These are phyloP conservation scores for Oreochromis tanganicae DNA, from an alignment of 2,113 vertebrate genomes.

Conservation along the genomic window DNA sequence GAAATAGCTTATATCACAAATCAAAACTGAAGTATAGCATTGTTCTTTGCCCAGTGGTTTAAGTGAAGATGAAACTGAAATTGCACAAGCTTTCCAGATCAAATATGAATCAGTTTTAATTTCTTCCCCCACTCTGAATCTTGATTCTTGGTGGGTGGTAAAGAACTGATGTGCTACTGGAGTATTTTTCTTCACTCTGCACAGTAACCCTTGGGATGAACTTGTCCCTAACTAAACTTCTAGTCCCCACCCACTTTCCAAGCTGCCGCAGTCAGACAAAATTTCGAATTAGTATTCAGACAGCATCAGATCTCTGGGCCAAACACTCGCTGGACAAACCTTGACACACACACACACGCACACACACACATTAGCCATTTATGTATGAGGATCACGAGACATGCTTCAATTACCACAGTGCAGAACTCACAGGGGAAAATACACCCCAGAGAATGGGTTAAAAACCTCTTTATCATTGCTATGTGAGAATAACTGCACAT, in stretches of 20 bases:
- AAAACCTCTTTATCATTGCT: not conserved
- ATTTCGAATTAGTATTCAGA: slow-evolving; percentile 41
- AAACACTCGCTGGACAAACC: slow-evolving; percentile 34
- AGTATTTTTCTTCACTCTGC: not conserved
- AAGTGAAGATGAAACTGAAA: slow-evolving; percentile 20
- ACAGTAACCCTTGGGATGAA: not conserved
- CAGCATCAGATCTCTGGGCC: slow-evolving; percentile 5
- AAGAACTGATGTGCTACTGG: not conserved
- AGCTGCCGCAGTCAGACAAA: not conserved
- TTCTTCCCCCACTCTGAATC: not conserved
- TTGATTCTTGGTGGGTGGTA: not conserved
- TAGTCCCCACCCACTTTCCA: not conserved
- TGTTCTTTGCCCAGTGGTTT: not conserved
- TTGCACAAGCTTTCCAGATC: not conserved
- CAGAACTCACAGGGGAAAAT: not conserved
- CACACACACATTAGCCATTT: not conserved
- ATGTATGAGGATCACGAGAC: not conserved
- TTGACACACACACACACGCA: not conserved
- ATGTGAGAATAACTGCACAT: not conserved
- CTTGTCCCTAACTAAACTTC: not conserved
- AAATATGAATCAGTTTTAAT: slow-evolving; percentile 18
- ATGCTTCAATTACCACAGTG: not conserved
- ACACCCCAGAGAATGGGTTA: not conserved
- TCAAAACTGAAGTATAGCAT: not conserved
- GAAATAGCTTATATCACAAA: not conserved